Conservation (phyloP, 1,140 invertebrate genomes). For the Pseudomyrmex flavicornis region DNA sequence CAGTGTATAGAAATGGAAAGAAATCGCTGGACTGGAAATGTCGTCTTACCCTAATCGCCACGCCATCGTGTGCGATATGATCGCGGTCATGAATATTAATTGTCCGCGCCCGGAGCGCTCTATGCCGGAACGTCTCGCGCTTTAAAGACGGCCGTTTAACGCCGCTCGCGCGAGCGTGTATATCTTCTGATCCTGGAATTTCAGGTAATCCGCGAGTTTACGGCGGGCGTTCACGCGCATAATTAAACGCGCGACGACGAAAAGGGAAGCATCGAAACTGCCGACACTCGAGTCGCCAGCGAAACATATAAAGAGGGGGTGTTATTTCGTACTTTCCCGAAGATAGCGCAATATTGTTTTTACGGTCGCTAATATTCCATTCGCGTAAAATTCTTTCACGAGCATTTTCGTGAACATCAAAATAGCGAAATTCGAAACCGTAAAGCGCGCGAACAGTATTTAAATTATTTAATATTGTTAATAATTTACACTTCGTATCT, state of each 20-base stretch:
- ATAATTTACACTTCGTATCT: background rate
- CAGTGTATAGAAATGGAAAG: conserved; percentile 62
- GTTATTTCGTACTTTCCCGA: conserved; percentile 25
- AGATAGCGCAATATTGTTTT: conserved; percentile 22
- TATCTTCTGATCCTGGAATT: conserved; percentile 46
- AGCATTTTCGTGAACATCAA: conserved; percentile 8
- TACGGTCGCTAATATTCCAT: conserved; percentile 24
- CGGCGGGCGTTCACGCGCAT: conserved; percentile 24
- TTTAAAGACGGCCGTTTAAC: conserved; percentile 51
- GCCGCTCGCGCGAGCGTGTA: conserved; percentile 29
- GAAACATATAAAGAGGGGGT: background rate
- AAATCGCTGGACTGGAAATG: conserved; percentile 60
- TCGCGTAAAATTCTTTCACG: conserved; percentile 6
- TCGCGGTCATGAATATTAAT: conserved; percentile 66
- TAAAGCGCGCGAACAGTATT: background rate
- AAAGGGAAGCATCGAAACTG: conserved; percentile 7
- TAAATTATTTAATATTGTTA: conserved; percentile 4
- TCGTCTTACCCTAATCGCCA: conserved; percentile 61
- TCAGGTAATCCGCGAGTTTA: conserved; percentile 54
- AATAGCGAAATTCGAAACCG: background rate
- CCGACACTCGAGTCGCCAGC: background rate
- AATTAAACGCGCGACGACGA: conserved; percentile 42
- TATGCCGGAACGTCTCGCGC: conserved; percentile 39
- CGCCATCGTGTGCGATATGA: conserved; percentile 47
- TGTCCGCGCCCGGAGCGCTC: conserved; percentile 4